phyloP scores from a whole-genome alignment of 2,888 invertebrate species.

The Tholera decimalis region DNA sequence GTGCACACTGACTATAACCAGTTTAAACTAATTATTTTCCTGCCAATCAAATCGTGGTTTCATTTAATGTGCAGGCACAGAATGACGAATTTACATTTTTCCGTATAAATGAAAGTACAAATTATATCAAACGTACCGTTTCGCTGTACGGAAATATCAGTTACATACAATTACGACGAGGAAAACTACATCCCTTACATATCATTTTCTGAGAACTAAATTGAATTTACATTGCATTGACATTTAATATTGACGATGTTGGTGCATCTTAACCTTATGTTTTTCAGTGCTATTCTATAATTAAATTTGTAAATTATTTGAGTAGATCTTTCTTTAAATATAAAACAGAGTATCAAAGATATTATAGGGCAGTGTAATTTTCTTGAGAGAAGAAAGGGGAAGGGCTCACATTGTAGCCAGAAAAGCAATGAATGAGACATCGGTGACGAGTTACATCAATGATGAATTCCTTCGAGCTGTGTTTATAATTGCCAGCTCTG shows the following conservation, averaged over 20 bases:
- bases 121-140: not conserved
- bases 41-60: not conserved
- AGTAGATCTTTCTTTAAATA: not conserved
- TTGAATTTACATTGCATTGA: no score
- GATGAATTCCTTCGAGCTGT: constrained; percentile 75
- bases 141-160: not conserved
- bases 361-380: constrained; percentile 10
- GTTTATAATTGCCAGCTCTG: constrained; percentile 61
- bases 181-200: constrained; percentile 35
- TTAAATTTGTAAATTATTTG: not conserved
- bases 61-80: not conserved
- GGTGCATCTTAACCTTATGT: not conserved
- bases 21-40: constrained; percentile 21
- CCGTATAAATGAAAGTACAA: not conserved
- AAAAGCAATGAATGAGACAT: constrained; percentile 79
- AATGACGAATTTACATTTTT: no score
- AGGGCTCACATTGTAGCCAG: constrained; percentile 40
- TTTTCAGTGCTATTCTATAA: not conserved
- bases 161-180: constrained; percentile 14
- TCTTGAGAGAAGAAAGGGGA: constrained; percentile 9
- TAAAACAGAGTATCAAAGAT: not conserved
- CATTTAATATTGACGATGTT: not conserved
- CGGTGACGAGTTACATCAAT: constrained; percentile 84
- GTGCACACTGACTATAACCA: constrained; percentile 23
- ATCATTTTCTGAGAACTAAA: no score